Evolutionary conservation across 2,797 vertebrate genomes (phyloP).

Genomic region (Rhinatrema bivittatum): DNA sequence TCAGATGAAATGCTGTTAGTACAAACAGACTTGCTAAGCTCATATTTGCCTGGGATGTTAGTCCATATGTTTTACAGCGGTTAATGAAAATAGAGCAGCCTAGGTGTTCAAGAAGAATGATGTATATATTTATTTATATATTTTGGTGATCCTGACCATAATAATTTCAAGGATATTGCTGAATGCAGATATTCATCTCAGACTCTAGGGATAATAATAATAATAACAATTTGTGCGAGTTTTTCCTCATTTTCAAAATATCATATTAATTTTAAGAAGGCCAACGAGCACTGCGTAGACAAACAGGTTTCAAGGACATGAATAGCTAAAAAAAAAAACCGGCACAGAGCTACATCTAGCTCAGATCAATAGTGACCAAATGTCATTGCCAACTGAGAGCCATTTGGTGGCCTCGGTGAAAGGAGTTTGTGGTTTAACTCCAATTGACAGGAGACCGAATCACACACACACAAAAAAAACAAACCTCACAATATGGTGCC

Average conservation of each 20-base stretch:
- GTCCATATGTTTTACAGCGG: conserved; percentile 35
- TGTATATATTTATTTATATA: too few species aligned
- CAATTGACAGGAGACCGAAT: too few species aligned
- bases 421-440: too few species aligned
- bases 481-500: too few species aligned
- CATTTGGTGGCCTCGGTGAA: too few species aligned
- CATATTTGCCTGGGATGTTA: conserved; percentile 38
- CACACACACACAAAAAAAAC: too few species aligned
- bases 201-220: conserved; percentile 3
- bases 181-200: conserved; percentile 17
- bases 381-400: too few species aligned
- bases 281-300: too few species aligned
- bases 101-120: conserved; percentile 12
- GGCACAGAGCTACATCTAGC: not conserved
- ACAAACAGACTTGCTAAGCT: conserved; percentile 50
- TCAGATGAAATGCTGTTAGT: conserved; percentile 55
- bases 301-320: not conserved
- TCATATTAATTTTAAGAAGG: not conserved
- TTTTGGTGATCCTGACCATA: conserved; percentile 29
- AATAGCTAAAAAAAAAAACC: not conserved
- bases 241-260: not conserved
- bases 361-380: not conserved
- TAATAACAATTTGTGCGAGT: fast-evolving
- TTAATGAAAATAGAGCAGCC: conserved; percentile 30
- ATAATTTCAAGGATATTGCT: conserved; percentile 13